phyloP scores from a whole-genome alignment of 2,113 vertebrate genomes.

The Hippocampus barbouri region DNA sequence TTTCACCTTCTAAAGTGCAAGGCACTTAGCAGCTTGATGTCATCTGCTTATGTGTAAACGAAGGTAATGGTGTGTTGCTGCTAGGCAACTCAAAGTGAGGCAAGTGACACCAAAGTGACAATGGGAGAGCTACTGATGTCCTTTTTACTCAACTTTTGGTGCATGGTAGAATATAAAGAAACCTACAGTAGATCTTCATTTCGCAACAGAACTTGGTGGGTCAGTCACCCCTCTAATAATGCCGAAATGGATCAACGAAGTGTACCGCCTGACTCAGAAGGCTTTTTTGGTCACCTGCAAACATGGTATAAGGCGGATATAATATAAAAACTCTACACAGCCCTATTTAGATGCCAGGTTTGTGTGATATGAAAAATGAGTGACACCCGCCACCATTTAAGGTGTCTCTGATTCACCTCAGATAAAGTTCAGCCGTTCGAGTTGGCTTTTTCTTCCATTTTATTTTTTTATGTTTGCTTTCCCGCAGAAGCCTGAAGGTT shows the following conservation, averaged over 20 bases:
- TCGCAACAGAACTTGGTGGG: conserved; percentile 6
- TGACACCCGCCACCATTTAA: too few species aligned
- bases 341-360: too few species aligned
- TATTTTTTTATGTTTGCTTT: too few species aligned
- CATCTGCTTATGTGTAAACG: background rate
- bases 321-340: too few species aligned
- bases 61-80: conserved; percentile 12
- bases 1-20: background rate
- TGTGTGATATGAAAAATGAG: too few species aligned
- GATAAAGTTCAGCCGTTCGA: too few species aligned
- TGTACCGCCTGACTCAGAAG: too few species aligned
- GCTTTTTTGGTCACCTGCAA: too few species aligned
- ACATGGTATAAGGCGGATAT: too few species aligned
- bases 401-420: too few species aligned
- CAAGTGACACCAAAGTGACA: conserved; percentile 1
- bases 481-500: too few species aligned
- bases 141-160: background rate
- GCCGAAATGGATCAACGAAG: conserved; percentile 22
- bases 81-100: conserved; percentile 8
- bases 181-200: conserved; percentile 22
- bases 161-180: conserved; percentile 14
- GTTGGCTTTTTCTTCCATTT: too few species aligned
- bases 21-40: background rate
- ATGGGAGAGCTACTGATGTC: background rate
- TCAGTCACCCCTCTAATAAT: conserved; percentile 31